Percentiles rank a stretch among this genome's conserved stretches.
Evolutionary conservation across 2,888 invertebrate species (phyloP).

Genomic region (Argyra leucocephala): DNA sequence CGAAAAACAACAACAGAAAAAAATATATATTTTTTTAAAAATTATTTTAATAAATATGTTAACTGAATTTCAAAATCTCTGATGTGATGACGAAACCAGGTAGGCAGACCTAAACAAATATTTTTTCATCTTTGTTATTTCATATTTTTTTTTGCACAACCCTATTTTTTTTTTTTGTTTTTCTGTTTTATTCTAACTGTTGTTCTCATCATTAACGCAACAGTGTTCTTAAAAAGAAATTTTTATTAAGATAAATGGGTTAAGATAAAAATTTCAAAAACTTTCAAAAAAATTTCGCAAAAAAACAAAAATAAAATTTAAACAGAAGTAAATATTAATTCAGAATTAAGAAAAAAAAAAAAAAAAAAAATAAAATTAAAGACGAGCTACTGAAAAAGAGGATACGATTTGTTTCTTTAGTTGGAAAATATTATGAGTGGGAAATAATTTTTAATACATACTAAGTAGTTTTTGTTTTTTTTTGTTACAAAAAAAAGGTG

Average conservation of each 20-base stretch:
- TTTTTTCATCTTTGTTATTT: background rate
- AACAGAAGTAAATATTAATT: background rate
- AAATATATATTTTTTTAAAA: background rate
- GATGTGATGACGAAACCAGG: slow-evolving; percentile 3
- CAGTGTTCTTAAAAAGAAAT: background rate
- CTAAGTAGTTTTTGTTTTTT: too few species aligned
- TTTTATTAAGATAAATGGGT: slow-evolving; percentile 6
- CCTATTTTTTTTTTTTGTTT: too few species aligned
- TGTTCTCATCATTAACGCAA: slow-evolving; percentile 2
- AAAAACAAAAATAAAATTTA: background rate
- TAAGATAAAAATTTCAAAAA: background rate
- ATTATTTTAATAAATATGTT: slow-evolving; percentile 6
- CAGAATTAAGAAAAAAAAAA: background rate
- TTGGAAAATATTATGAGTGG: too few species aligned
- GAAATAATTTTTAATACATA: too few species aligned
- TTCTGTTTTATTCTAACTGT: background rate
- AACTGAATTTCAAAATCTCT: background rate
- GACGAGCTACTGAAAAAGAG: too few species aligned
- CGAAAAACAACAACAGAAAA: too few species aligned
- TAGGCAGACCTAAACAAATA: slow-evolving; percentile 6
- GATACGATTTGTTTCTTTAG: too few species aligned
- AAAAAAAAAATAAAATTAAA: too few species aligned
- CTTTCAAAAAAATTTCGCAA: background rate
- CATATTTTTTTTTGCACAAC: background rate
- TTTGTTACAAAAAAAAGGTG: too few species aligned